Conservation (phyloP, 2,888 invertebrate species). For the Danaus chrysippus region DNA sequence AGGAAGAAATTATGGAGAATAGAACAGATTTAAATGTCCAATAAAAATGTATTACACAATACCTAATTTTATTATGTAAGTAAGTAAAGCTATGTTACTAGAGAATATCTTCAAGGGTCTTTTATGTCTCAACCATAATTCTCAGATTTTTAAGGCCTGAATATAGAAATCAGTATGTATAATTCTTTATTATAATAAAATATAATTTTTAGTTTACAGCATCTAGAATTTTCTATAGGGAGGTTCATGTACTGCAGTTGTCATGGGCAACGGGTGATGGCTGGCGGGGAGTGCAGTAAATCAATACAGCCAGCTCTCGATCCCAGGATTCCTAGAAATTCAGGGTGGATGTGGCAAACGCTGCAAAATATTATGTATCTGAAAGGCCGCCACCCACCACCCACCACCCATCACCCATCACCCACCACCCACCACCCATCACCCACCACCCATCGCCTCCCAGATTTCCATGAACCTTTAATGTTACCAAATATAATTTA, state of each 20-base stretch:
- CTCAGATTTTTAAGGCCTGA: no score
- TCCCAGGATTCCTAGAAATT: conserved; percentile 3
- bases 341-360: neutral
- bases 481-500: neutral
- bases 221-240: neutral
- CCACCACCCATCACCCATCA: neutral
- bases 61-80: no score
- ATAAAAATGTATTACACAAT: no score
- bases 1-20: no score
- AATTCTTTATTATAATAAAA: neutral
- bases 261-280: neutral
- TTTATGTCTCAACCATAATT: no score
- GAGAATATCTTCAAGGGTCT: no score
- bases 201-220: neutral
- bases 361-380: neutral
- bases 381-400: neutral
- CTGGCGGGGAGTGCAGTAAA: conserved; percentile 9
- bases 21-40: no score
- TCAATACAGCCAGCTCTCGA: conserved; percentile 13
- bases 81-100: no score
- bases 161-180: neutral
- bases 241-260: neutral
- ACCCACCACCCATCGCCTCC: neutral
- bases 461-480: neutral
- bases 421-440: neutral